A percentile compares a stretch with the other conserved stretches of the same genome.
These are phyloP conservation scores for Pterostichus niger DNA, from an alignment of 2,888 invertebrate species.

Conservation along the genomic window DNA sequence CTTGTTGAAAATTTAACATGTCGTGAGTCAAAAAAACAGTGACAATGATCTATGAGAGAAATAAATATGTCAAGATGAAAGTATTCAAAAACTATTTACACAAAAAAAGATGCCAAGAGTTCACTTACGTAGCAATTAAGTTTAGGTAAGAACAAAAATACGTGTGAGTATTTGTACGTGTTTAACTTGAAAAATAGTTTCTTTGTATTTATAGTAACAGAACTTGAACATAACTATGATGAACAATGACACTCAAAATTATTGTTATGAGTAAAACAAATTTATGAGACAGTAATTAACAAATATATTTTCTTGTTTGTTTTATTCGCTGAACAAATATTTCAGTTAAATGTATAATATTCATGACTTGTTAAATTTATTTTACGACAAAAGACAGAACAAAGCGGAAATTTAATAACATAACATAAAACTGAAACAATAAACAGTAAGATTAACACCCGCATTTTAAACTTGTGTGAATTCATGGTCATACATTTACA, in stretches of 20 bases:
- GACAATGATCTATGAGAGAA: conserved; percentile 37
- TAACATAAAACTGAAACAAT: neutral
- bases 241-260: conserved; percentile 48
- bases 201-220: conserved; percentile 51
- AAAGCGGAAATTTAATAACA: conserved; percentile 27
- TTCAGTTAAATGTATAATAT: conserved; percentile 11
- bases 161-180: neutral
- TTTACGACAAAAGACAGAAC: neutral
- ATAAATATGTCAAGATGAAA: conserved; percentile 41
- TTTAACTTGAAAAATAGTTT: conserved; percentile 15
- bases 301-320: conserved; percentile 41
- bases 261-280: conserved; percentile 18
- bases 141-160: conserved; percentile 37
- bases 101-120: conserved; percentile 43
- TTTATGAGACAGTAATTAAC: conserved; percentile 52
- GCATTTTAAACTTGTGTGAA: too few species aligned
- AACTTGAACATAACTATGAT: conserved; percentile 17
- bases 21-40: conserved; percentile 13
- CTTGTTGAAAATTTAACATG: conserved; percentile 30
- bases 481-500: too few species aligned
- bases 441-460: neutral
- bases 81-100: conserved; percentile 46
- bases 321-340: neutral
- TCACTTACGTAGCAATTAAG: conserved; percentile 52
- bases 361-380: conserved; percentile 16